Conservation (phyloP, 37 sponge, comb jelly and placozoan genomes). For the Halisarca cf. caerulea region DNA sequence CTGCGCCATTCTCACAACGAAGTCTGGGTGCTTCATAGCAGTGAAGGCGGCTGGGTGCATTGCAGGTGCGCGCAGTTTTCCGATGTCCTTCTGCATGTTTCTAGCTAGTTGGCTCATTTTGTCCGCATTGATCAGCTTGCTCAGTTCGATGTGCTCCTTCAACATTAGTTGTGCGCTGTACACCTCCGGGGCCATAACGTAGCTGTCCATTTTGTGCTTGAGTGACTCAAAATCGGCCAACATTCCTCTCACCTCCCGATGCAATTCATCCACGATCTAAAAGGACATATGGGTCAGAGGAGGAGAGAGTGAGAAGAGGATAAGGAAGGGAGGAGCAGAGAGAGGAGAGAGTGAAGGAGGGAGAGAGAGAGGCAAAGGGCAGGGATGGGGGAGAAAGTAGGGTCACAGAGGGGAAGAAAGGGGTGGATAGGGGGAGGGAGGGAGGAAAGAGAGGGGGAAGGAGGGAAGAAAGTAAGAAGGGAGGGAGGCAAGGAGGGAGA, state of each 20-base stretch:
- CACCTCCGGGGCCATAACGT: slow-evolving; percentile 52
- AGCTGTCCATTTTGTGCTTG: slow-evolving; percentile 36
- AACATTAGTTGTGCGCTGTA: slow-evolving; percentile 43
- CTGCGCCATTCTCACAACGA: neutral
- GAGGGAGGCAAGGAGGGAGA: too few relatives aligned
- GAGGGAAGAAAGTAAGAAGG: too few relatives aligned
- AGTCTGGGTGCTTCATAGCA: slow-evolving; percentile 12
- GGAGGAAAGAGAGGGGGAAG: neutral
- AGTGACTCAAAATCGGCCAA: slow-evolving; percentile 26
- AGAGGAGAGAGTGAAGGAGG: too few relatives aligned
- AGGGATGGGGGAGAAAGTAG: too few relatives aligned
- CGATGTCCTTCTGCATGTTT: slow-evolving; percentile 29
- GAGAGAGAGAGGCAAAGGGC: neutral
- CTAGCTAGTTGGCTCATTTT: neutral
- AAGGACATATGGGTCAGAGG: too few relatives aligned
- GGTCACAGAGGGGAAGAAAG: neutral
- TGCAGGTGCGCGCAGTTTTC: slow-evolving; percentile 14
- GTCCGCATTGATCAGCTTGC: neutral
- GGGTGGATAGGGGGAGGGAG: too few relatives aligned
- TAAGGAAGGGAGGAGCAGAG: too few relatives aligned
- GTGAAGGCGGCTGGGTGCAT: slow-evolving; percentile 42
- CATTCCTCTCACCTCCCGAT: neutral
- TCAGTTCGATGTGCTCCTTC: slow-evolving; percentile 27
- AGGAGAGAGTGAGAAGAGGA: too few relatives aligned
- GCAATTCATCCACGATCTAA: slow-evolving; percentile 45